Evolutionary conservation across 2,888 invertebrate genomes (phyloP).

Genomic region (Melipona bicolor): DNA sequence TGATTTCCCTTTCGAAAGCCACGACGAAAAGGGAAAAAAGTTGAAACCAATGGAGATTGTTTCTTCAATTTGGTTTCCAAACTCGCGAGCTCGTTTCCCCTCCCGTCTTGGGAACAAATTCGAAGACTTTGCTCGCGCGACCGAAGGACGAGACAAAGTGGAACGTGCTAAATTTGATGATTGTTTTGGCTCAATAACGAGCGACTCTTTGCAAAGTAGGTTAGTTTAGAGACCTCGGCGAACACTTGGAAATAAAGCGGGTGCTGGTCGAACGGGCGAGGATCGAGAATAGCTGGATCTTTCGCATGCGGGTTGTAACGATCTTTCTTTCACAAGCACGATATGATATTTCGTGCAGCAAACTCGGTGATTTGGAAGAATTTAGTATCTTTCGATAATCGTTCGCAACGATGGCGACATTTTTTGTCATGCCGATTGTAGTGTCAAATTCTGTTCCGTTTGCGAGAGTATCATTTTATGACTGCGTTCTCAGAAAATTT

Average conservation of each 20-base stretch:
- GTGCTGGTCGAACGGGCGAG: conserved; percentile 1
- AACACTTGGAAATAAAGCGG: conserved; percentile 13
- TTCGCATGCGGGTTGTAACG: neutral
- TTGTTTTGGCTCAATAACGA: conserved; percentile 37
- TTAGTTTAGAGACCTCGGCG: conserved; percentile 38
- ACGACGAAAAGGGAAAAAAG: too few relatives aligned
- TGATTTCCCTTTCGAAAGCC: neutral
- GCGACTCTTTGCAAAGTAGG: conserved; percentile 48
- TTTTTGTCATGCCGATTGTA: too few relatives aligned
- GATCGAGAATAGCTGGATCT: neutral
- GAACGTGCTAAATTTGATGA: conserved; percentile 45
- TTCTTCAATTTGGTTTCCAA: neutral
- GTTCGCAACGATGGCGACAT: too few relatives aligned
- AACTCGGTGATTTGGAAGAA: neutral
- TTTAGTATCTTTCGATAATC: too few relatives aligned
- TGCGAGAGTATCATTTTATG: too few relatives aligned
- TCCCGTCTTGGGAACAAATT: neutral
- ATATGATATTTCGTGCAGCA: neutral
- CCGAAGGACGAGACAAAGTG: conserved; percentile 13
- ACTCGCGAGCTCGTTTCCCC: neutral
- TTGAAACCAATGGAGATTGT: neutral
- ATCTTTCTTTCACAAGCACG: neutral
- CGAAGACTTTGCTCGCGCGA: conserved; percentile 21
- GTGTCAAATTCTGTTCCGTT: too few relatives aligned
- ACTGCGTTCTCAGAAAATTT: too few relatives aligned